Base-by-base conservation (phyloP, 2,888 invertebrate genomes). In the Polyommatus icarus region DNA sequence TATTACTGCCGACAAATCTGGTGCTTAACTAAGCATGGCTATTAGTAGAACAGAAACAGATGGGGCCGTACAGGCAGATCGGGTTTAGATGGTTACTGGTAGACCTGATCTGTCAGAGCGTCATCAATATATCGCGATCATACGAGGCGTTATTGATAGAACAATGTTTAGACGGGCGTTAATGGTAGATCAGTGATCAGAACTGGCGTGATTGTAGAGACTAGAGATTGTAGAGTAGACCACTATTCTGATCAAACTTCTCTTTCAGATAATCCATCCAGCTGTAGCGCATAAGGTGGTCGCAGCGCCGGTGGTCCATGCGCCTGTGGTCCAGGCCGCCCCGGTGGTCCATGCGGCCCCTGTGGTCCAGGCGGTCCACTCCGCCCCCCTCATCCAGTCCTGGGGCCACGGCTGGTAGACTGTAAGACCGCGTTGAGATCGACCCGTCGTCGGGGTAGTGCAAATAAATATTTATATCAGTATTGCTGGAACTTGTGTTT, bases 341-440 rank as follows among this genome's bases (percentile, higher is more conserved):
- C 89, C 88, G 0, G 84, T 90, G 40, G 83, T 87, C 40, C 90
- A 87, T 81, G 87, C 85, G n/a, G 85, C 85, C 71, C 87, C 89
- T 18, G 84, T 90, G 29, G 81, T 86, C 32, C 87, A 87, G 78
- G 85, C 86, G 73, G 84, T 84, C 78, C 80, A 75, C 50, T 75
- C 75, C 24, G 50, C 75, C 24, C 75, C 75, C 29, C 50, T 75
- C 54, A 54, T 75, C 75, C 50, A 50, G 24, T 84, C 83, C 50
- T 86, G 85, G 79, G 91, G 90, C 61, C 93, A 92, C 79, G 90
- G 91, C 12, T 93, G 92, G 79, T 77, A 57, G 57, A 67, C 46
- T 67, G 72, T 36, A 84, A 80, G 82, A 86, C 87, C 86, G 88
- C 88, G 90, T 91, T 90, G 86, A 91, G 90, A 89, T 92, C 90